These are phyloP conservation scores for Andrena flavipes DNA, from an alignment of 2,888 invertebrate genomes.

Conservation along the genomic window DNA sequence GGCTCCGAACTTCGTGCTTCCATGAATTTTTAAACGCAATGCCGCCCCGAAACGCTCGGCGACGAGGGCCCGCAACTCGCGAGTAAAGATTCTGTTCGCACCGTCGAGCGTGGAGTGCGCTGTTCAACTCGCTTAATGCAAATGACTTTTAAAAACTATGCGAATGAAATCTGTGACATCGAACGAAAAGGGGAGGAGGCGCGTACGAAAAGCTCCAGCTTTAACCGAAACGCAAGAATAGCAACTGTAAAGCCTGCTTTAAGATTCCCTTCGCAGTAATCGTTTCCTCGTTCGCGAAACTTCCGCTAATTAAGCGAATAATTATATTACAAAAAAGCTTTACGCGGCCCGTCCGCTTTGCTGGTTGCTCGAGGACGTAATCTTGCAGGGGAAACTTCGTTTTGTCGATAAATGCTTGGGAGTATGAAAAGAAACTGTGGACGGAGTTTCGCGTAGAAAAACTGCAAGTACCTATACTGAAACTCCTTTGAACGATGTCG, in stretches of 20 bases:
- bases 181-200: no score
- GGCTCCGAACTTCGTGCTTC: constrained; percentile 68
- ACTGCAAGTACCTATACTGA: neutral
- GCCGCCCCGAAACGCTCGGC: constrained; percentile 35
- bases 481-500: constrained; percentile 14
- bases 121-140: no score
- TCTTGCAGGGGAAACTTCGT: neutral
- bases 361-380: neutral
- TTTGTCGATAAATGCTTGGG: neutral
- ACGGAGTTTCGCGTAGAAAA: constrained; percentile 1
- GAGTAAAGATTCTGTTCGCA: constrained; percentile 1
- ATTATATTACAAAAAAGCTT: constrained; percentile 1
- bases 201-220: no score
- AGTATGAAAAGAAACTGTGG: neutral
- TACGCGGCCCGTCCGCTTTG: neutral
- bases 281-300: neutral
- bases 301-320: neutral
- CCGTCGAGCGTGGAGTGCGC: neutral
- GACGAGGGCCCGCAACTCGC: neutral
- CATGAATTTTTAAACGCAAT: constrained; percentile 77
- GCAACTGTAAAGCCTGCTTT: neutral
- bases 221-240: neutral
- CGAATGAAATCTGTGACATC: no score
- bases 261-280: no score
- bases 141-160: neutral